Percentiles rank a stretch among this genome's conserved stretches.
These are phyloP conservation scores for Drosophila demipolita DNA, from an alignment of 2,888 invertebrate species.

Conservation along the genomic window DNA sequence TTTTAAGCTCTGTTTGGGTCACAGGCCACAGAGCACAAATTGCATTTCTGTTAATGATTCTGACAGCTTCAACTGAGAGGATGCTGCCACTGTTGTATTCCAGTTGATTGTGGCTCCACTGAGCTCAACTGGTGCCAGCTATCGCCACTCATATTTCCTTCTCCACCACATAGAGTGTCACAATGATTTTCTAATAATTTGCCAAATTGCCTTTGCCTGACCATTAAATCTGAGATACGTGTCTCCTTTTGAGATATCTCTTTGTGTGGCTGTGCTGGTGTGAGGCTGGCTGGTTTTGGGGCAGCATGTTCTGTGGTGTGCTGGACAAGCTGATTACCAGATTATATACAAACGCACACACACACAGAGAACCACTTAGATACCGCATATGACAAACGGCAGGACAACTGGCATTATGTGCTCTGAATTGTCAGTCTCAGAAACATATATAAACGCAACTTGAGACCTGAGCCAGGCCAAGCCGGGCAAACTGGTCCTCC, in stretches of 20 bases:
- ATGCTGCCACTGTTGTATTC: neutral
- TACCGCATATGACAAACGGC: constrained; percentile 41
- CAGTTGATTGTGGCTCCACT: constrained; percentile 1
- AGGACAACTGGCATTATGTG: constrained; percentile 56
- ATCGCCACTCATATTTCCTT: constrained; percentile 64
- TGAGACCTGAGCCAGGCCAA: constrained; percentile 38
- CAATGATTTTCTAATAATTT: constrained; percentile 83
- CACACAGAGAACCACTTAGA: neutral
- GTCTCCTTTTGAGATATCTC: constrained; percentile 50
- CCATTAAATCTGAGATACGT: constrained; percentile 77
- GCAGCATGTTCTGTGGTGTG: constrained; percentile 24
- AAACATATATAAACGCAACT: constrained; percentile 41
- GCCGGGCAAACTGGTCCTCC: constrained; percentile 7
- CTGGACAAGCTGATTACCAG: constrained; percentile 64
- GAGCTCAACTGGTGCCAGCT: constrained; percentile 26
- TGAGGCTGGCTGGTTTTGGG: neutral
- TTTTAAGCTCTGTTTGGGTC: constrained; percentile 1
- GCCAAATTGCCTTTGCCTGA: constrained; percentile 80
- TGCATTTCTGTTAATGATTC: constrained; percentile 54
- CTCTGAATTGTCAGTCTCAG: constrained; percentile 69
- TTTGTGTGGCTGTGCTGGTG: neutral
- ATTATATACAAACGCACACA: constrained; percentile 49
- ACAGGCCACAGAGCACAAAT: constrained; percentile 33
- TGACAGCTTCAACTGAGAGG: constrained; percentile 47
- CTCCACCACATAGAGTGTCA: constrained; percentile 66